Base-by-base conservation (phyloP, 2,888 invertebrate genomes). In the Zaprionus lineosus region DNA sequence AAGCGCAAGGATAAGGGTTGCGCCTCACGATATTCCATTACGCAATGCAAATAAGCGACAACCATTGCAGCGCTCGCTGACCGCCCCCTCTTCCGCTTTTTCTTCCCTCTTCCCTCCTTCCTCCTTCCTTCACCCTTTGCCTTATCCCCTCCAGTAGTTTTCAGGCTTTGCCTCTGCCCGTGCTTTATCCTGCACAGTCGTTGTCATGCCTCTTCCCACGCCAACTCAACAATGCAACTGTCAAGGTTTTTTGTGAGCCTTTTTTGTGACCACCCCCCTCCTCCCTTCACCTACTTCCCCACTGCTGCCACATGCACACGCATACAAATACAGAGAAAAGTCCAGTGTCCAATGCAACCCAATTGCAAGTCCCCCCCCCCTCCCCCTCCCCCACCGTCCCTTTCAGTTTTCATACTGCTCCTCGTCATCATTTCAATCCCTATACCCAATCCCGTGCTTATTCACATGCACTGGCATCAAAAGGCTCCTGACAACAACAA, bases 221-320 rank as follows among this genome's bases (percentile, higher is more conserved):
- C 55, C 62, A 83, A 63, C 52, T 53, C 74, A 67, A 79, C 79
- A 85, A 85, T 85, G 85, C 85, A 79, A 66, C 85, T 85, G 78
- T 85, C 85, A 79, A 85, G 85, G 81, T 75, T 78, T 72, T 66
- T 47, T n/a, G n/a, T n/a, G n/a, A n/a, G n/a, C n/a, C n/a, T n/a
- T n/a, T n/a, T n/a, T n/a, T n/a, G n/a, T n/a, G n/a, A n/a, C n/a
- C n/a, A n/a, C n/a, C n/a, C n/a, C n/a, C n/a, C n/a, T n/a, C n/a
- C n/a, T n/a, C n/a, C n/a, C n/a, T n/a, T n/a, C n/a, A n/a, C n/a
- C n/a, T n/a, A 48, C 12, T 37, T 29, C 43, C 16, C 34, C 37
- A 55, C 53, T 65, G 47, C 66, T 48, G 34, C 21, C 48, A 43
- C 46, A 53, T 21, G 29, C 37, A 36, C 28, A 24, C 36, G 37